Conservation (phyloP, 2,113 vertebrate species). For the Xyliphius kryptos region DNA sequence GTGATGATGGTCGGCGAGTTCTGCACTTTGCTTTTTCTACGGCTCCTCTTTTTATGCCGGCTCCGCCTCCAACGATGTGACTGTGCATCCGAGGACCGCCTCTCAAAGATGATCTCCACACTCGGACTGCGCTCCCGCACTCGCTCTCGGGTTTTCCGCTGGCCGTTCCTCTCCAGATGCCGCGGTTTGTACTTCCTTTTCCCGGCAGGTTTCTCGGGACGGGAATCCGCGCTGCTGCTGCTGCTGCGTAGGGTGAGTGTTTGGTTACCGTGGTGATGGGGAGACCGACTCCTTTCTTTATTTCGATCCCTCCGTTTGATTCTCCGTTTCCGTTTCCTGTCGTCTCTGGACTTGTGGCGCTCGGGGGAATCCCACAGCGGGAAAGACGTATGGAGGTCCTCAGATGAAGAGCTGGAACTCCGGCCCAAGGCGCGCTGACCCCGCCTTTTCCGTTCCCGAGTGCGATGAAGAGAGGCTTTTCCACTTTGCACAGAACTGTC, state of each 20-base stretch:
- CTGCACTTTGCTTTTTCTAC: constrained; percentile 39
- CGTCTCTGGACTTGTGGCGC: neutral
- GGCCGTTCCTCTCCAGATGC: constrained; percentile 70
- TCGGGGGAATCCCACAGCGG: constrained; percentile 40
- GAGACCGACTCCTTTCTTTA: constrained; percentile 13
- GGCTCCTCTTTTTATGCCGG: constrained; percentile 79
- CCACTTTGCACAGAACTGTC: constrained; percentile 9
- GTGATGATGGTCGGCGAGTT: constrained; percentile 75
- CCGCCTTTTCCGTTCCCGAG: constrained; percentile 3
- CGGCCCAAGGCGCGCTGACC: neutral
- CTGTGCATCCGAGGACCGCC: constrained; percentile 42
- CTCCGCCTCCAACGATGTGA: constrained; percentile 79
- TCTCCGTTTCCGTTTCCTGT: neutral
- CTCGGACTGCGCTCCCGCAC: constrained; percentile 74
- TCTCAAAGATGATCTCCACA: constrained; percentile 76
- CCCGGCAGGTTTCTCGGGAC: constrained; percentile 81
- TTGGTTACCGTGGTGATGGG: neutral
- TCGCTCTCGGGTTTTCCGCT: constrained; percentile 52
- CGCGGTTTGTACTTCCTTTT: constrained; percentile 93
- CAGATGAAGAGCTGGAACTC: constrained; percentile 8
- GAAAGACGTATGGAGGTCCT: constrained; percentile 60
- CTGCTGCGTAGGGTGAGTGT: constrained; percentile 14
- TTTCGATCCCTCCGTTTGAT: neutral
- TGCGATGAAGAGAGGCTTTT: constrained; percentile 11
- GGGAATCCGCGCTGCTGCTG: constrained; percentile 17